Evolutionary conservation across 2,797 vertebrate species (phyloP).

Genomic region (Ammospiza maritima): DNA sequence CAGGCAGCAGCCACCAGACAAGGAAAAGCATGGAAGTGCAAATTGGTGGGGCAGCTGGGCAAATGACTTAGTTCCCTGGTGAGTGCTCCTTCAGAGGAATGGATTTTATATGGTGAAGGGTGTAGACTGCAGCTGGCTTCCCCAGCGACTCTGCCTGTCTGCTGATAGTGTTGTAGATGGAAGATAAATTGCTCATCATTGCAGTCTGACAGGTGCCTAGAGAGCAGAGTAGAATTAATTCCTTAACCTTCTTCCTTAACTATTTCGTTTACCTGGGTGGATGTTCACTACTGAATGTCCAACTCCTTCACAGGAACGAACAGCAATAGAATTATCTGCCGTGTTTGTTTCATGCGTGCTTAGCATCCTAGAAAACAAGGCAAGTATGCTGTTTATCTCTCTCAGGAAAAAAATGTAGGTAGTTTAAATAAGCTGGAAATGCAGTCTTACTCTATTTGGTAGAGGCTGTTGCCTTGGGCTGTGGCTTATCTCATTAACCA

Average conservation of each 20-base stretch:
- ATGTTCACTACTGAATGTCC: neutral
- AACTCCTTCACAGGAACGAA: neutral
- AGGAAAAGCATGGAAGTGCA: neutral
- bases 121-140: constrained; percentile 32
- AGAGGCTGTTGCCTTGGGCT: neutral
- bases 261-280: neutral
- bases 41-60: neutral
- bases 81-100: neutral
- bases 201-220: constrained; percentile 44
- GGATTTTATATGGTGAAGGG: neutral
- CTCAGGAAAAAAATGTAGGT: neutral
- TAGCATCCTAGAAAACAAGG: neutral
- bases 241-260: constrained; percentile 36
- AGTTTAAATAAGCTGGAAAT: neutral
- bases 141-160: neutral
- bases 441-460: neutral
- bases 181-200: constrained; percentile 58
- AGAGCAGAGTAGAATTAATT: constrained; percentile 15
- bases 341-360: neutral
- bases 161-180: neutral
- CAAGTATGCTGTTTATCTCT: neutral
- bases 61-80: neutral
- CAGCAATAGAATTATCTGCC: neutral
- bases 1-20: neutral
- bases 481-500: neutral